These are phyloP conservation scores for Tachina lurida DNA, from an alignment of 2,888 invertebrate genomes.

Conservation along the genomic window DNA sequence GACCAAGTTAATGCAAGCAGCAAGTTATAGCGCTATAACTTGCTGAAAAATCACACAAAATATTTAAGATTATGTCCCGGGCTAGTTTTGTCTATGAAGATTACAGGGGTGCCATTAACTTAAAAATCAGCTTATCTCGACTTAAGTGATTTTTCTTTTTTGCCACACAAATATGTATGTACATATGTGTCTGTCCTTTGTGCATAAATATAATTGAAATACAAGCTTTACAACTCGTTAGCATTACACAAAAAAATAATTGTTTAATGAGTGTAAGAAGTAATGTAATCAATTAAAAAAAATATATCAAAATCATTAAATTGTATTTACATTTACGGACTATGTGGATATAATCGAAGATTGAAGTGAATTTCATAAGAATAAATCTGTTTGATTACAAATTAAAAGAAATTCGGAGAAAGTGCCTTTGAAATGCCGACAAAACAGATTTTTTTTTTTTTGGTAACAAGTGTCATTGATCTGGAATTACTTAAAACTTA, in stretches of 20 bases:
- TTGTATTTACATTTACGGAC: background rate
- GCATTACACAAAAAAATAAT: background rate
- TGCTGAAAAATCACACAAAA: too few relatives aligned
- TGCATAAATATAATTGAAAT: too few relatives aligned
- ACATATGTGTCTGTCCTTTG: too few relatives aligned
- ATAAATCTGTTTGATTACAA: constrained; percentile 59
- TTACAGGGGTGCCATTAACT: too few relatives aligned
- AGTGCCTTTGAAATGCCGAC: constrained; percentile 59
- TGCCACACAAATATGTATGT: too few relatives aligned
- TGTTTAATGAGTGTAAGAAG: background rate
- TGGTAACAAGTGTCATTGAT: constrained; percentile 66
- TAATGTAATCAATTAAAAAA: constrained; percentile 1
- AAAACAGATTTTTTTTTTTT: constrained; percentile 34
- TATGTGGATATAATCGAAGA: background rate
- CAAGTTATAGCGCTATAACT: too few relatives aligned
- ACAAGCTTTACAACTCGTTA: too few relatives aligned
- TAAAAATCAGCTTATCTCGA: too few relatives aligned
- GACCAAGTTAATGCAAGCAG: too few relatives aligned
- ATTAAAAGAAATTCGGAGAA: constrained; percentile 56
- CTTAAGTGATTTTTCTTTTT: too few relatives aligned
- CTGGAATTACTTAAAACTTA: constrained; percentile 34
- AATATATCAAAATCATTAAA: background rate
- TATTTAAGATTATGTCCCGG: too few relatives aligned
- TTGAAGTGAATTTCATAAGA: constrained; percentile 57
- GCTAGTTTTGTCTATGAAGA: too few relatives aligned